Evolutionary conservation across 2,888 invertebrate species (phyloP), one percentile per base, ranked within the genome.

Genomic region (Hirtodrosophila cameraria): DNA sequence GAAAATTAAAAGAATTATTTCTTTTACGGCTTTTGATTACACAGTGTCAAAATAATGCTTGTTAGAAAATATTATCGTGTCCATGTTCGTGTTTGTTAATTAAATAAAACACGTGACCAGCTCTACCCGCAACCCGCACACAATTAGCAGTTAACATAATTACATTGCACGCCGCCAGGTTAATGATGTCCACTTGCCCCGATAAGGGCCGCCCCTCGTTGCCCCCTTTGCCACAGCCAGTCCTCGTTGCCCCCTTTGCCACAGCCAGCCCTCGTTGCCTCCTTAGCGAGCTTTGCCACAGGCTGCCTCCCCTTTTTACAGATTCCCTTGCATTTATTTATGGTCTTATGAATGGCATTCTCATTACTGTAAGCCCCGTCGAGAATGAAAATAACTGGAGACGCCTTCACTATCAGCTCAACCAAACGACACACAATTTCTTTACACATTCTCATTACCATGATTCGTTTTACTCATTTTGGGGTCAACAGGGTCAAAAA

Each of bases 81-180:
- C n/a, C 18, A 5, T 23, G 23, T 1, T 23, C 23, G 23, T 5
- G 8, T 23, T 2, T 23, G 23, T 1, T 5, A 7, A 18, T 4
- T 23, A 7, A 8, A 23, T 6, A 0, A 4, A 18, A 8, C 9
- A 8, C 33, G 9, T 35, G 25, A 16, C 38, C 30, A 38, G 15
- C 15, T 11, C 5, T 0, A 9, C 36, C 45, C 35, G 25, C 35
- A 28, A 31, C 38, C 45, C 65, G 28, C 52, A 60, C 57, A 59
- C 84, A 80, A 80, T 84, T 84, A 80, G 78, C 85, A 70, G 78
- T 68, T 75, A 61, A 58, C 59, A 61, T 71, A 80, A 80, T 80
- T 80, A 84, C 82, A 49, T 62, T 13, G 65, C 33, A 54, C 53
- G 75, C 67, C 78, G 67, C 68, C 61, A 78, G 82, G 78, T 81